Conservation (phyloP, 2,113 vertebrate genomes). For the Chloropsis hardwickii region DNA sequence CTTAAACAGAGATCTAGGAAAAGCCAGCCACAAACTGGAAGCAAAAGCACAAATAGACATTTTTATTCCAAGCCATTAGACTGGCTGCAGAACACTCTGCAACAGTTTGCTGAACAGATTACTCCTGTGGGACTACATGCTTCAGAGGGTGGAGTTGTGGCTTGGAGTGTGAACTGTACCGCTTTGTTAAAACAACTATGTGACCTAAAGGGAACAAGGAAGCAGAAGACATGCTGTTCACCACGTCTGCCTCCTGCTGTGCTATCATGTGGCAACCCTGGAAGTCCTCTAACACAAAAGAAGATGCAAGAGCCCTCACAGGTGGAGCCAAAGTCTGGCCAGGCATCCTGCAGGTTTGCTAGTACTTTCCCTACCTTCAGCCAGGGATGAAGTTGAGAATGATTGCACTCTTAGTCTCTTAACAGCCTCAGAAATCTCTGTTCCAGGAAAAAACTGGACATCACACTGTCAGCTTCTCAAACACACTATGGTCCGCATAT, state of each 20-base stretch:
- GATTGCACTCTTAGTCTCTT: not conserved
- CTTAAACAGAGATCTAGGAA: not conserved
- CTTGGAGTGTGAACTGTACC: not conserved
- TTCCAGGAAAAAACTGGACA: not conserved
- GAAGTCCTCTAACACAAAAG: not conserved
- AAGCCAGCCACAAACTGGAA: not conserved
- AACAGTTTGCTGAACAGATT: not conserved
- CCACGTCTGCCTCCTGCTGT: not conserved
- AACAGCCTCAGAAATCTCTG: not conserved
- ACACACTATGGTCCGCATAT: accelerated
- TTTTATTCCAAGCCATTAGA: not conserved
- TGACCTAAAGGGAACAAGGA: not conserved
- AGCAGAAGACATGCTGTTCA: not conserved
- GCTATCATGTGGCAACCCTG: not conserved
- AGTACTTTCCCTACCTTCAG: not conserved
- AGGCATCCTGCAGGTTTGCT: not conserved
- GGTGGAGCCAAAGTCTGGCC: not conserved
- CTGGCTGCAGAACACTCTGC: not conserved
- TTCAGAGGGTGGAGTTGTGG: not conserved
- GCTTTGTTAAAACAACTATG: not conserved
- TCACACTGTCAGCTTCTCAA: not conserved
- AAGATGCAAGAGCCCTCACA: not conserved
- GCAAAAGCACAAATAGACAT: not conserved
- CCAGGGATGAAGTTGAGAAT: not conserved
- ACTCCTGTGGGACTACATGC: not conserved